A percentile compares a stretch with the other conserved stretches of the same genome.
phyloP scores from a whole-genome alignment of 2,797 vertebrate genomes.

The Sebastes baramenuke region DNA sequence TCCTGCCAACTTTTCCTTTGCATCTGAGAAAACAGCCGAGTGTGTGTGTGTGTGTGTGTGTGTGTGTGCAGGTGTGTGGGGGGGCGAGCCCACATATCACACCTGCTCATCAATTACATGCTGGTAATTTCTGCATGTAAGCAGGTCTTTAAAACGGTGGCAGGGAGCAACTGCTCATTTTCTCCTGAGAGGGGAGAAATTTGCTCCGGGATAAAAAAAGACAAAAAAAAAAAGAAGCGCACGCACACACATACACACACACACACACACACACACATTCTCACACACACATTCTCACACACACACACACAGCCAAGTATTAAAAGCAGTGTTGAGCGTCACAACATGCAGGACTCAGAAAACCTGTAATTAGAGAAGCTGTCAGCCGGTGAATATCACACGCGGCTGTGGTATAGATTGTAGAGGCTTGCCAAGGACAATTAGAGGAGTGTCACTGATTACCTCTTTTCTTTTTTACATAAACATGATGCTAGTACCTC shows the following conservation, averaged over 20 bases:
- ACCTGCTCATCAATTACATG: constrained; percentile 69
- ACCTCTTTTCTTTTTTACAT: constrained; percentile 1
- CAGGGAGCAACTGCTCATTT: constrained; percentile 25
- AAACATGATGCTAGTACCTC: neutral
- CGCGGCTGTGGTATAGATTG: constrained; percentile 18
- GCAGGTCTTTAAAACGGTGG: constrained; percentile 53
- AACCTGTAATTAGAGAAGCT: constrained; percentile 64
- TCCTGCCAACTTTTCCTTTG: constrained; percentile 51
- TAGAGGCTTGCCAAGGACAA: constrained; percentile 45
- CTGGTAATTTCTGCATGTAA: constrained; percentile 61
- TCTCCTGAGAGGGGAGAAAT: constrained; percentile 13
- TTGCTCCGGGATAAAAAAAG: constrained; percentile 39
- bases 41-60: neutral
- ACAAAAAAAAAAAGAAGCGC: neutral
- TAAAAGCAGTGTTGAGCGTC: constrained; percentile 28
- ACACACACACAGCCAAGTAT: constrained; percentile 6
- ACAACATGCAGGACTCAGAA: constrained; percentile 44
- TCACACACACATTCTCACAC: no score
- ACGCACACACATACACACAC: no score
- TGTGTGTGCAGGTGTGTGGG: neutral
- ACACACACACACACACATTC: no score
- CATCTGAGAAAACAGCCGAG: neutral
- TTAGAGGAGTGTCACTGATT: constrained; percentile 59
- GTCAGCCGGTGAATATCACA: constrained; percentile 54
- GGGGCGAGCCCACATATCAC: constrained; percentile 25